Conservation (phyloP, 2,113 vertebrate genomes). For the Caranx melampygus region DNA sequence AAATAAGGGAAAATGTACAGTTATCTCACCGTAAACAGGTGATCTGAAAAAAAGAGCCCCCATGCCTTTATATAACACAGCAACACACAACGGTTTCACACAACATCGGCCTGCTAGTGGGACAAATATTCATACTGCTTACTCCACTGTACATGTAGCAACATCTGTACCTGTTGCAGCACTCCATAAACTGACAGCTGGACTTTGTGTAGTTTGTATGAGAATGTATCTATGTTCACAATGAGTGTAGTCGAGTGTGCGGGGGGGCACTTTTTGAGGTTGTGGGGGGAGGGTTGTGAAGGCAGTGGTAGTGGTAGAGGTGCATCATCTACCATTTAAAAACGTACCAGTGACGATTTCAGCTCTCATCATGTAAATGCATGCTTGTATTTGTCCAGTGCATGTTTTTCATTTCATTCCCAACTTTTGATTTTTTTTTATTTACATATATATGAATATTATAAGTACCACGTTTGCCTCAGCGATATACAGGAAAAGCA, state of each 20-base stretch:
- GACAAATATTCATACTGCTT: conserved; percentile 71
- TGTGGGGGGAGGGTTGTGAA: neutral
- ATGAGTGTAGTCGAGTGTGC: conserved; percentile 32
- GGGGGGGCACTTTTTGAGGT: neutral
- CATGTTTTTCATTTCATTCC: conserved; percentile 77
- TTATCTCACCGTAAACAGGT: conserved; percentile 47
- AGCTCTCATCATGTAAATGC: conserved; percentile 83
- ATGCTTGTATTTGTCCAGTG: conserved; percentile 83
- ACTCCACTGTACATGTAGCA: conserved; percentile 80
- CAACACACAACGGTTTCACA: conserved; percentile 44
- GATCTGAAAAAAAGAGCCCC: conserved; percentile 58
- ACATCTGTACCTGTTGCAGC: conserved; percentile 68
- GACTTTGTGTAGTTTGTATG: conserved; percentile 67
- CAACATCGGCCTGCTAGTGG: conserved; percentile 49
- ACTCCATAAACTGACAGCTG: conserved; percentile 51
- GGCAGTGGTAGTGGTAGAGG: conserved; percentile 35
- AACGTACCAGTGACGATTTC: conserved; percentile 73
- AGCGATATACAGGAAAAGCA: conserved; percentile 68
- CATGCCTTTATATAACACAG: conserved; percentile 68
- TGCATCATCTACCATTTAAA: conserved; percentile 55
- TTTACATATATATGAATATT: conserved; percentile 45
- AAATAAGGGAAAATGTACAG: conserved; percentile 66
- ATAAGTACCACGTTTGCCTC: conserved; percentile 83
- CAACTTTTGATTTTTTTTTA: conserved; percentile 40
- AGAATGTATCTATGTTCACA: conserved; percentile 76